phyloP scores from a whole-genome alignment of 2,113 vertebrate genomes.

The Puffinus mauretanicus region DNA sequence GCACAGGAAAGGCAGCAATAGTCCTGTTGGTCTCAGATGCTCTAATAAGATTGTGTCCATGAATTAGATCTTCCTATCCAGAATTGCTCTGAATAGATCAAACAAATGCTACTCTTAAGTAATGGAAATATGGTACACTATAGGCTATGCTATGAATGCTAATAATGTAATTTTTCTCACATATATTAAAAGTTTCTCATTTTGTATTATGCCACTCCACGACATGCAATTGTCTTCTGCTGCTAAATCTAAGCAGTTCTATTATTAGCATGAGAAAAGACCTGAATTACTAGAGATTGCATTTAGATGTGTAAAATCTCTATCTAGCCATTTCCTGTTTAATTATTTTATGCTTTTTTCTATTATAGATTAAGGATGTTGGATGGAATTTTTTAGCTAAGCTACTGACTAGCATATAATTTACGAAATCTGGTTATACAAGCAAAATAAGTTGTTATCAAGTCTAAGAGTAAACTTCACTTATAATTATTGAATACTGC shows the following conservation, averaged over 20 bases:
- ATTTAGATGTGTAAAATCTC: slow-evolving; percentile 17
- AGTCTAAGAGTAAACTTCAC: background rate
- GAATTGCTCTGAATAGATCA: slow-evolving; percentile 6
- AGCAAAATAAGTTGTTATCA: background rate
- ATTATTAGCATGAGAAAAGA: background rate
- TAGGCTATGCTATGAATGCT: slow-evolving; percentile 28
- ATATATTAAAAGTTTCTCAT: slow-evolving; percentile 25
- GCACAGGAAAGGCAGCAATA: background rate
- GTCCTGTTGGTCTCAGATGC: background rate
- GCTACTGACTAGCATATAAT: background rate
- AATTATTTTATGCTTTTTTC: slow-evolving; percentile 6
- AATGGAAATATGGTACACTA: background rate
- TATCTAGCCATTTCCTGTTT: background rate
- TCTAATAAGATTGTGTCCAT: background rate
- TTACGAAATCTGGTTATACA: background rate
- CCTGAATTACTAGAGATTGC: background rate
- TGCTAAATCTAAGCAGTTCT: slow-evolving; percentile 19
- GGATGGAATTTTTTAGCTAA: background rate
- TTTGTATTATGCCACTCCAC: background rate
- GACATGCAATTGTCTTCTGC: slow-evolving; percentile 23
- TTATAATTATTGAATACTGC: background rate
- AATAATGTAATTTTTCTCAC: slow-evolving; percentile 1
- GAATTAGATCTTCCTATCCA: background rate
- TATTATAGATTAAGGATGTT: background rate
- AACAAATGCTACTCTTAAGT: slow-evolving; percentile 2